Percentiles rank a stretch among this genome's conserved stretches.
phyloP scores from a whole-genome alignment of 2,888 invertebrate genomes.

The Asteroscopus sphinx region DNA sequence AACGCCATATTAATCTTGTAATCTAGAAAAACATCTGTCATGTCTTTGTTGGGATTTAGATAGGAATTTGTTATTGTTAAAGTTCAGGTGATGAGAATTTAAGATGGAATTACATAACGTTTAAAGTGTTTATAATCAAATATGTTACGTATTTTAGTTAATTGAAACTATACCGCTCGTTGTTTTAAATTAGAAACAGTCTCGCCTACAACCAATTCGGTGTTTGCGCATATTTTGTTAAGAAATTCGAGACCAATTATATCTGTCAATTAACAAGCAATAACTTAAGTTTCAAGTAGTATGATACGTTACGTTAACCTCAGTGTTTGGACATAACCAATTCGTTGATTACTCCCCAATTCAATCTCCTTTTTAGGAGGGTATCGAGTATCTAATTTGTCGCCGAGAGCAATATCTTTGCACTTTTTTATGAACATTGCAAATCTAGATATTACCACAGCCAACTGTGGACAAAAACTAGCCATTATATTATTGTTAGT shows the following conservation, averaged over 20 bases:
- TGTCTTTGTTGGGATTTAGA: constrained; percentile 47
- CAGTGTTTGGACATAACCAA: constrained; percentile 31
- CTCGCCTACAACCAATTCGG: constrained; percentile 37
- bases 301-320: constrained; percentile 46
- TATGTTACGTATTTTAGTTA: constrained; percentile 23
- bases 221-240: constrained; percentile 47
- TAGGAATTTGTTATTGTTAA: constrained; percentile 35
- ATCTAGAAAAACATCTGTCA: constrained; percentile 43
- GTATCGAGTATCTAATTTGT: constrained; percentile 41
- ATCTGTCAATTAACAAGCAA: constrained; percentile 50
- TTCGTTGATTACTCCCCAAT: constrained; percentile 39
- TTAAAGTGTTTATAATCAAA: constrained; percentile 18
- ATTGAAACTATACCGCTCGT: constrained; percentile 17
- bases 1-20: constrained; percentile 51
- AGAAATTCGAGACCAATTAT: constrained; percentile 55
- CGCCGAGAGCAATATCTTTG: constrained; percentile 38
- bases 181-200: constrained; percentile 40
- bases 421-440: constrained; percentile 50
- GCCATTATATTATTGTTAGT: constrained; percentile 61
- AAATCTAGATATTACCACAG: constrained; percentile 59
- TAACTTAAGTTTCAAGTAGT: constrained; percentile 46
- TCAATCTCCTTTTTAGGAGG: constrained; percentile 33
- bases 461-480: constrained; percentile 60
- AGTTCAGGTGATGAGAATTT: constrained; percentile 35
- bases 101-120: constrained; percentile 12